Conservation (phyloP, 1,140 invertebrate genomes). For the Varroa destructor region DNA sequence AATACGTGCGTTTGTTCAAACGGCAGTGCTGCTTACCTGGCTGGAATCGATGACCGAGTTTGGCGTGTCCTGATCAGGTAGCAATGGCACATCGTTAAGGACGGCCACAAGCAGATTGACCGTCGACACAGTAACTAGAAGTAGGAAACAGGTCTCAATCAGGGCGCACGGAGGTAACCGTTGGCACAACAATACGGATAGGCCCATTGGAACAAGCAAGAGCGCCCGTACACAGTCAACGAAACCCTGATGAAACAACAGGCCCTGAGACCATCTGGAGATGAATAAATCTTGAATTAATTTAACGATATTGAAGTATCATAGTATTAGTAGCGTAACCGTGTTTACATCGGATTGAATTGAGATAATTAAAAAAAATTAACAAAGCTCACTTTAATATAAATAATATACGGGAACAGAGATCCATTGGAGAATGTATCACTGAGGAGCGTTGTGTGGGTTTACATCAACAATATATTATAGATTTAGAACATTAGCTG, state of each 20-base stretch:
- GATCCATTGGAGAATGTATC: too few species aligned
- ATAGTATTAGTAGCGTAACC: too few species aligned
- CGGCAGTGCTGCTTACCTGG: background rate
- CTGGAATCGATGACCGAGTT: conserved; percentile 26
- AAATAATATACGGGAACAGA: too few species aligned
- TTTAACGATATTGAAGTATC: too few species aligned
- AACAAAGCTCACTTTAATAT: too few species aligned
- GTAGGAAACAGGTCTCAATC: conserved; percentile 74
- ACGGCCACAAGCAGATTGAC: conserved; percentile 80
- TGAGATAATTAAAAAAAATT: too few species aligned
- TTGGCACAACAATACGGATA: conserved; percentile 65
- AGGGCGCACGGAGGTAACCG: conserved; percentile 71
- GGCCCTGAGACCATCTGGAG: conserved; percentile 68
- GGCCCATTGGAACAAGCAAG: conserved; percentile 61
- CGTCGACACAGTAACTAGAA: conserved; percentile 72
- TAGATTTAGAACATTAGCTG: too few species aligned
- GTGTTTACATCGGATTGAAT: too few species aligned
- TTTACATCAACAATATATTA: too few species aligned
- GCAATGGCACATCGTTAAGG: conserved; percentile 72
- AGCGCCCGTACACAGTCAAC: conserved; percentile 68
- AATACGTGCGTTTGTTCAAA: too few species aligned
- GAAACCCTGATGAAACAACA: conserved; percentile 69
- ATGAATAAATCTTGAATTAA: background rate
- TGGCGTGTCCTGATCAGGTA: conserved; percentile 48
- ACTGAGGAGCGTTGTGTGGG: too few species aligned